These are phyloP conservation scores for Pedionomus torquatus DNA, from an alignment of 2,113 vertebrate species.

Conservation along the genomic window DNA sequence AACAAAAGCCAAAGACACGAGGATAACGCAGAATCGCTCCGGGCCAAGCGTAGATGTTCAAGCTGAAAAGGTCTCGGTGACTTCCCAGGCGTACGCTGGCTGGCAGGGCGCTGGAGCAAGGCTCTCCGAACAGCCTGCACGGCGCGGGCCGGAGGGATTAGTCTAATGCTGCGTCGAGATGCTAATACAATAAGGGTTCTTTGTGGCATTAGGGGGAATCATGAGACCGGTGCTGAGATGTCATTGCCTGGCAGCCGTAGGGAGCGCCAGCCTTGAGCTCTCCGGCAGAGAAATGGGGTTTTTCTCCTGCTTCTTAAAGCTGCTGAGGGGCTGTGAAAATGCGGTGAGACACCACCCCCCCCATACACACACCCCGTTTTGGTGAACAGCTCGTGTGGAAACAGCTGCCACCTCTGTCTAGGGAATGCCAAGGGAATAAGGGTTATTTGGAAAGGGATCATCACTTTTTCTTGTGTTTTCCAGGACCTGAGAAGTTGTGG, in stretches of 20 bases:
- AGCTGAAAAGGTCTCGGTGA: background rate
- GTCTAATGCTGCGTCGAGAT: background rate
- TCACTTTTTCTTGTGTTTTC: background rate
- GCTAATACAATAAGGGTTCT: constrained; percentile 50
- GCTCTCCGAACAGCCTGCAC: background rate
- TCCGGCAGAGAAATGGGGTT: background rate
- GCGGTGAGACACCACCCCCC: background rate
- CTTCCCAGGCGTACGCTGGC: background rate
- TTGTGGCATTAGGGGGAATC: constrained; percentile 38
- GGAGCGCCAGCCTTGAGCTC: background rate
- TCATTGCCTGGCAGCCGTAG: constrained; percentile 46
- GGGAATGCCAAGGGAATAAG: background rate
- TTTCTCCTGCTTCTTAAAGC: background rate
- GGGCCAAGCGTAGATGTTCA: background rate
- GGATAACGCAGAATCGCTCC: background rate
- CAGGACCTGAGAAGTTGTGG: background rate
- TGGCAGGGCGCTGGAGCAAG: background rate
- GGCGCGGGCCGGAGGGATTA: background rate
- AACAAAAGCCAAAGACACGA: background rate
- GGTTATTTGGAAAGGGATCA: background rate
- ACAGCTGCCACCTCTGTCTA: background rate
- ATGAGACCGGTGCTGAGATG: constrained; percentile 43
- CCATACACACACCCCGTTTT: accelerated
- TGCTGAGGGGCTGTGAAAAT: background rate
- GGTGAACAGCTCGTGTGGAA: background rate